Conservation (phyloP, 2,888 invertebrate genomes). For the Leptinotarsa rubiginosa region DNA sequence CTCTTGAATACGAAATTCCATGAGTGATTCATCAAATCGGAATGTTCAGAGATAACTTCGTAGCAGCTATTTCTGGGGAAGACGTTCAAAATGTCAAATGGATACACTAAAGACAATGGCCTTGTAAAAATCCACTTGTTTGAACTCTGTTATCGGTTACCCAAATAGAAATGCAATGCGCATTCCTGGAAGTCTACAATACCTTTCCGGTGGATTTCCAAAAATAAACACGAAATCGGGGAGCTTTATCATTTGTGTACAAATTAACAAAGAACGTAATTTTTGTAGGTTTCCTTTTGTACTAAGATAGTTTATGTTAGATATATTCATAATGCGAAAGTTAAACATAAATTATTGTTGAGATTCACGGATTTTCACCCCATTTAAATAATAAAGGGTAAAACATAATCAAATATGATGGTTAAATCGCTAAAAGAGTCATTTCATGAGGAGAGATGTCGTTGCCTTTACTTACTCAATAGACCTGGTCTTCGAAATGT, state of each 20-base stretch:
- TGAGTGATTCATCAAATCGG: conserved; percentile 12
- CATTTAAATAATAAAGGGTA: too few relatives aligned
- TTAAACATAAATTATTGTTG: too few relatives aligned
- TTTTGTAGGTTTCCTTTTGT: not conserved
- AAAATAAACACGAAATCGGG: not conserved
- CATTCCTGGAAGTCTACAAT: conserved; percentile 24
- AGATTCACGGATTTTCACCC: too few relatives aligned
- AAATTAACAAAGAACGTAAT: not conserved
- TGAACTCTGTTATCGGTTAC: not conserved
- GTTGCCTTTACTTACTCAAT: too few relatives aligned
- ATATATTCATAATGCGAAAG: too few relatives aligned
- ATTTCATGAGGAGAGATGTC: too few relatives aligned
- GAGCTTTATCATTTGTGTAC: not conserved
- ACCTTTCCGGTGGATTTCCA: conserved; percentile 25
- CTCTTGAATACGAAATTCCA: conserved; percentile 16
- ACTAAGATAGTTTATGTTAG: too few relatives aligned
- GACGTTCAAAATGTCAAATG: not conserved
- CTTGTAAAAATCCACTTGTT: not conserved
- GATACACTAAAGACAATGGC: not conserved
- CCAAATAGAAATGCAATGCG: conserved; percentile 10
- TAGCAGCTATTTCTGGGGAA: not conserved
- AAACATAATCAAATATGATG: too few relatives aligned
- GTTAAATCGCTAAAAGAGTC: too few relatives aligned
- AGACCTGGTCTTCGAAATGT: too few relatives aligned
- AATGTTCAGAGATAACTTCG: conserved; percentile 4